phyloP scores from a whole-genome alignment of 2,888 invertebrate genomes.

The Spatulosminthurus flaviceps region DNA sequence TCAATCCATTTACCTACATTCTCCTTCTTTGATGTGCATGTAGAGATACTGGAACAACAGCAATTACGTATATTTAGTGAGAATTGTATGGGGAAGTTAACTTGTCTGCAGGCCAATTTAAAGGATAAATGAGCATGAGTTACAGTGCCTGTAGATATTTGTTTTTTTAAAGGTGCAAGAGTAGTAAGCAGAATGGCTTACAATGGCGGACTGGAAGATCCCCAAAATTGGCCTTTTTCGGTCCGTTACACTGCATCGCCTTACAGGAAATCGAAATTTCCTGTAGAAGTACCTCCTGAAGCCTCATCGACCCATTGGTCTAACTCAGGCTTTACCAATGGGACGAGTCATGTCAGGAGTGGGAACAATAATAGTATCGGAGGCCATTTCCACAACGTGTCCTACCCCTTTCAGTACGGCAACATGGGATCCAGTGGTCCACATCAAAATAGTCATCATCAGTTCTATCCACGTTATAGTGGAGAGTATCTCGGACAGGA shows the following conservation, averaged over 20 bases:
- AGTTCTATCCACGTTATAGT: slow-evolving; percentile 27
- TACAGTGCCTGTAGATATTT: too few species aligned
- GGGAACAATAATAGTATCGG: slow-evolving; percentile 8
- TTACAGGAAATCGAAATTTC: slow-evolving; percentile 62
- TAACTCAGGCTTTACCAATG: slow-evolving; percentile 27
- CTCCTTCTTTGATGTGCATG: too few species aligned
- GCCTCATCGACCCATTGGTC: slow-evolving; percentile 43
- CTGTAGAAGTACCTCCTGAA: slow-evolving; percentile 49
- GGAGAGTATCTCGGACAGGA: slow-evolving; percentile 39
- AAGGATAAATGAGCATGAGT: too few species aligned
- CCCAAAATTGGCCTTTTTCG: slow-evolving; percentile 63
- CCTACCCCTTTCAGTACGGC: slow-evolving; percentile 45
- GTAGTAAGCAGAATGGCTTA: slow-evolving; percentile 48
- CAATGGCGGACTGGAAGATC: slow-evolving; percentile 59
- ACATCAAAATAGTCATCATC: slow-evolving; percentile 27
- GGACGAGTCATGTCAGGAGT: slow-evolving; percentile 3
- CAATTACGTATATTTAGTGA: too few species aligned
- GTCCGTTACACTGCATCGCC: slow-evolving; percentile 63
- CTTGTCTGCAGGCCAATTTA: too few species aligned
- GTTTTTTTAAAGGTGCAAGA: too few species aligned
- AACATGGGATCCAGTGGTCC: slow-evolving; percentile 37
- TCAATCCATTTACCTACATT: too few species aligned
- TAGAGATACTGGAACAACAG: too few species aligned
- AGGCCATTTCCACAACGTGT: slow-evolving; percentile 25
- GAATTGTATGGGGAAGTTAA: too few species aligned